A percentile compares a stretch with the other conserved stretches of the same genome.
Conservation (phyloP, 2,113 vertebrate species). For the Leptosomus discolor region DNA sequence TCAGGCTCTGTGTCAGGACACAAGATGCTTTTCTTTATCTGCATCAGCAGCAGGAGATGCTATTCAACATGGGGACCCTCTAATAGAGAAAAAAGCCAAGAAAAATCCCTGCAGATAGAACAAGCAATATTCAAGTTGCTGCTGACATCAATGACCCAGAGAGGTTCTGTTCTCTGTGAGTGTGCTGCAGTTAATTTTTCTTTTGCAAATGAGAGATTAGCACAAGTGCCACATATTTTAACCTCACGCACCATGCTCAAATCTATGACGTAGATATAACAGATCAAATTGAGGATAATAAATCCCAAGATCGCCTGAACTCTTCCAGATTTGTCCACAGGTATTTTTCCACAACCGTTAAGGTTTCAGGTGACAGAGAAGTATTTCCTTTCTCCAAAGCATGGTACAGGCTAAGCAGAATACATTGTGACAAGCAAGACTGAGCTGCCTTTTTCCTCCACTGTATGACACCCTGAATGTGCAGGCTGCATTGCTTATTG, state of each 20-base stretch:
- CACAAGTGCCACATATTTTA: background rate
- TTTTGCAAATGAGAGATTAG: background rate
- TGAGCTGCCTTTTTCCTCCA: background rate
- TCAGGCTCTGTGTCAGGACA: background rate
- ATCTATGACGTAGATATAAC: background rate
- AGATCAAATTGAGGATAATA: background rate
- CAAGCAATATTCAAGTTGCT: background rate
- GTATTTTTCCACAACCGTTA: background rate
- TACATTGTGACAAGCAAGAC: background rate
- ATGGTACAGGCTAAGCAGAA: background rate
- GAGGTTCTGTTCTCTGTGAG: background rate
- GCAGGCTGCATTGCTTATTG: background rate
- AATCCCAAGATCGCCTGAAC: background rate
- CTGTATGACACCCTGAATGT: accelerated
- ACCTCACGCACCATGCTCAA: background rate
- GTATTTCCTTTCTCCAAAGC: background rate
- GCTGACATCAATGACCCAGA: background rate
- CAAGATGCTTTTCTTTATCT: background rate
- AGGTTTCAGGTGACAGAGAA: background rate
- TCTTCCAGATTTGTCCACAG: background rate
- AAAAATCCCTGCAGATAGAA: background rate
- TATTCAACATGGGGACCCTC: background rate
- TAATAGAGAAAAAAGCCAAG: background rate
- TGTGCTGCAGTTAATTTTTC: background rate
- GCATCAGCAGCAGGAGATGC: background rate